Evolutionary conservation across 2,797 vertebrate species (phyloP), one percentile per base, ranked within the genome.

Genomic region (Sebastolobus altivelis): DNA sequence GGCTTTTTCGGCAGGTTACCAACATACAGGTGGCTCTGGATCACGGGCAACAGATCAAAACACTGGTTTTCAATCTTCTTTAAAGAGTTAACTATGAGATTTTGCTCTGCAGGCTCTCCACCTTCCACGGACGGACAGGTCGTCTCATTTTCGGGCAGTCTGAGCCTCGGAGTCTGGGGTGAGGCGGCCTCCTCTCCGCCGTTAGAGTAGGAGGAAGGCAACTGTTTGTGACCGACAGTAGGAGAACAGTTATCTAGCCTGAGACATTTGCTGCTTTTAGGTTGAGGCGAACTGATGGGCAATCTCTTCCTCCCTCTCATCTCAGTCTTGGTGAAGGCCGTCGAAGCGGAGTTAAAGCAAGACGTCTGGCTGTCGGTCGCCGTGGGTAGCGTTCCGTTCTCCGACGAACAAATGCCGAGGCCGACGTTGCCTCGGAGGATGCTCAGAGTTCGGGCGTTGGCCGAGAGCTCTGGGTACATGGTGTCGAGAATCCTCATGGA

Each of bases 401-500:
- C 90, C 4, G 95, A 89, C 0, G 92, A 75, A 8, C 95, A 90
- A 4, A 94, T 93, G 3, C 87, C 82, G 10, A 98, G 95, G 38
- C 94, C 95, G 68, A 99, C 95, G 16, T 97, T 97, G 18, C 98
- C 97, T 83, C 97, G 96, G 65, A 99, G 95, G 65, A 99, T 98
- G 91, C 94, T 98, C 63, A 99, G 95, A 14, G 99, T 99, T 70
- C 98, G 95, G 14, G 97, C 98, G 3, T 97, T 95, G 65, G 98
- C 97, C 3, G 98, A 99, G 2, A 99, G 92, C 61, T 99, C 97
- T 10, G 98, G 98, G 88, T 99, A 99, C 97, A 99, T 99, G 67
- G 95, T 96, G 85, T 99, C 98, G 5, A 99, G 87, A 55, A 99
- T 97, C 88, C 96, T 97, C 89, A 99, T 97, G 0, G 98, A 99